Evolutionary conservation across 2,888 invertebrate genomes (phyloP).

Genomic region (Perdita meconis): DNA sequence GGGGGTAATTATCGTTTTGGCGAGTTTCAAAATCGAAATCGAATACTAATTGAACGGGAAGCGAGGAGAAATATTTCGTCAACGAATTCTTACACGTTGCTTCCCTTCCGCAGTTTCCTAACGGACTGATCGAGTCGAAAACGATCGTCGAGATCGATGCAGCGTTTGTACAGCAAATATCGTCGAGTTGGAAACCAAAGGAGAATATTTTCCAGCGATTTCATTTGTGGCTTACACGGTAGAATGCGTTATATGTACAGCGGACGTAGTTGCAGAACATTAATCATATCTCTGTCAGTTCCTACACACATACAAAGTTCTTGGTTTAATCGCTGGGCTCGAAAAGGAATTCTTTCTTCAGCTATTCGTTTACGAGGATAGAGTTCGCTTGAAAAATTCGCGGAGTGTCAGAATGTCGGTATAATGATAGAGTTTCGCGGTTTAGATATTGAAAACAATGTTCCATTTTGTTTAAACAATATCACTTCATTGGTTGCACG

Average conservation of each 20-base stretch:
- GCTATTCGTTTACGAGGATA: constrained; percentile 41
- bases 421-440: background rate
- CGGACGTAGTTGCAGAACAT: constrained; percentile 61
- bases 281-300: constrained; percentile 59
- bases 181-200: background rate
- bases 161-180: constrained; percentile 43
- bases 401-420: constrained; percentile 60
- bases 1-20: constrained; percentile 4
- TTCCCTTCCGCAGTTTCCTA: background rate
- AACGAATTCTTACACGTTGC: background rate
- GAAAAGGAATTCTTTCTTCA: constrained; percentile 29
- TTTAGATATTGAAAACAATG: constrained; percentile 3
- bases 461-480: constrained; percentile 33
- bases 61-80: background rate
- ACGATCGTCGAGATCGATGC: background rate
- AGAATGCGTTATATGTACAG: constrained; percentile 65
- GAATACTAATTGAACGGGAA: background rate
- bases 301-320: constrained; percentile 57
- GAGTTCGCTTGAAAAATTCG: constrained; percentile 27
- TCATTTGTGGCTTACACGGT: constrained; percentile 56
- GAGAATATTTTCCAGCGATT: constrained; percentile 10
- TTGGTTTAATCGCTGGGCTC: constrained; percentile 31
- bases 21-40: background rate
- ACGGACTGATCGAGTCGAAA: background rate
- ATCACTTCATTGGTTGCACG: constrained; percentile 12